Evolutionary conservation across 2,113 vertebrate genomes (phyloP), one percentile per base, ranked within the genome.

Genomic region (Perca schrenkii): DNA sequence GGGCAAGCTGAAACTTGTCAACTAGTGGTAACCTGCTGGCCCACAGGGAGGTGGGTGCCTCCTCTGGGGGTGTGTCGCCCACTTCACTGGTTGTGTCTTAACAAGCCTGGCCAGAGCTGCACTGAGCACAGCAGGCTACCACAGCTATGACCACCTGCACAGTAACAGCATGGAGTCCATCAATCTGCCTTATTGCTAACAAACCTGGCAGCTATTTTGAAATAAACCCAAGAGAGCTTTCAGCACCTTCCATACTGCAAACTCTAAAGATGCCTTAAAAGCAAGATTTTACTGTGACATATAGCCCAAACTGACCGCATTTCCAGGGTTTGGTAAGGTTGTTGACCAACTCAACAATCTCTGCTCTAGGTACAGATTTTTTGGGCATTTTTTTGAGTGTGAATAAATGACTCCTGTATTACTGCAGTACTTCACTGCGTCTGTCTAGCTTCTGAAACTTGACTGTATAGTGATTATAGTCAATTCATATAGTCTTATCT

Each of bases 1-100:
- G 94, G 97, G 95, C 98, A 96, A 97, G 98, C 96, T 95, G 90
- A 88, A 96, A 96, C 98, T 96, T 96, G 98, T 94, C 95, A 93
- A 92, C 90, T 90, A 89, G 94, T 92, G 89, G 93, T 94, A 83
- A 94, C 94, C 93, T 92, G 94, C 84, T 90, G 96, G 79, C 74
- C 84, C 78, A 68, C 61, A 54, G 79, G 94, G 80, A 89, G 88
- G 77, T 78, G 79, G 83, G 81, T n/a, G 57, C 62, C 62, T 94
- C 89, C 92, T 93, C 95, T 94, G 86, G 90, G 82, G 89, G 85
- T 16, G 74, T 6, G 49, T 72, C 50, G 21, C 79, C 89, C 80
- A 79, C 80, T 90, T 94, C 74, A 63, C 78, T 94, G 95, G 95
- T 91, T 96, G 93, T 92, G 95, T 92, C 93, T 77, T 92, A 96